These are phyloP conservation scores for Apodemia hepburni DNA, from an alignment of 2,888 invertebrate species.

Conservation along the genomic window DNA sequence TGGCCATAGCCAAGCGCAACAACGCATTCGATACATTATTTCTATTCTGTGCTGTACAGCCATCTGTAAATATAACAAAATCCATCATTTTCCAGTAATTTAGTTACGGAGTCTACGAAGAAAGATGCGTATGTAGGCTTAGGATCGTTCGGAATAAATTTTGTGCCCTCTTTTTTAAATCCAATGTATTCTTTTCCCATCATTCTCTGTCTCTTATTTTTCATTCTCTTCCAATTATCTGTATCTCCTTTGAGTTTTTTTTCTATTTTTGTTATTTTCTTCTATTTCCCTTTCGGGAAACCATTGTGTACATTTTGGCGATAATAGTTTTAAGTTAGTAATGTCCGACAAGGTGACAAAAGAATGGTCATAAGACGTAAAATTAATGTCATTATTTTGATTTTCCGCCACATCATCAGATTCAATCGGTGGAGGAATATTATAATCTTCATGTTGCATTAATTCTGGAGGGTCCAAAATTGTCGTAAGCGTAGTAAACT, in stretches of 20 bases:
- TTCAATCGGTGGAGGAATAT: constrained; percentile 9
- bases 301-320: constrained; percentile 23
- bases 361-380: constrained; percentile 19
- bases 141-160: constrained; percentile 22
- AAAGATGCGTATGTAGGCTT: constrained; percentile 16
- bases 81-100: no score
- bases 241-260: no score
- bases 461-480: constrained; percentile 12
- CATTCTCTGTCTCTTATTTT: constrained; percentile 21
- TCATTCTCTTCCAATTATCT: no score
- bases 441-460: constrained; percentile 14
- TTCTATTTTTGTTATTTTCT: not conserved
- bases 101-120: no score
- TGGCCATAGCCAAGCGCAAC: no score
- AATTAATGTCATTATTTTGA: constrained; percentile 18
- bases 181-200: constrained; percentile 27
- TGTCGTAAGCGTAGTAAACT: constrained; percentile 22
- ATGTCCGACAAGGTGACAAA: constrained; percentile 22
- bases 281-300: constrained; percentile 23
- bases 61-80: no score
- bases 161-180: constrained; percentile 26
- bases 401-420: constrained; percentile 6
- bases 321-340: constrained; percentile 26
- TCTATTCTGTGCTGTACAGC: no score
- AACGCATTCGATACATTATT: no score